These are phyloP conservation scores for Drosophila anomalata DNA, from an alignment of 2,888 invertebrate species.

Conservation along the genomic window DNA sequence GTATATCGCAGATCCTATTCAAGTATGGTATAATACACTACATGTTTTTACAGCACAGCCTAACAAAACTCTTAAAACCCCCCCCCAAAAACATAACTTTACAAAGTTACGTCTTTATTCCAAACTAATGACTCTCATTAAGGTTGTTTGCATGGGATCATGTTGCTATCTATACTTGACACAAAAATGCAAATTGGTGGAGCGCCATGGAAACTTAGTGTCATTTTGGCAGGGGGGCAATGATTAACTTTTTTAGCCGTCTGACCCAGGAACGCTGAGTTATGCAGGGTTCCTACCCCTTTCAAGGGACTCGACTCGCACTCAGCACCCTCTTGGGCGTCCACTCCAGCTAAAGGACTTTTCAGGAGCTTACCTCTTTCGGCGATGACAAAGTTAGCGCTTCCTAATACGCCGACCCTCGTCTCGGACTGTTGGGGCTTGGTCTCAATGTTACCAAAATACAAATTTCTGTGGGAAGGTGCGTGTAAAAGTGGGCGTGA, in stretches of 20 bases:
- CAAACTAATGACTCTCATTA: conserved; percentile 7
- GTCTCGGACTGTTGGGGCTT: conserved; percentile 17
- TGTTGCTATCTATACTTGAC: background rate
- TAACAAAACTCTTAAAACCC: too few relatives aligned
- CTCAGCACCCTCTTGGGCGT: background rate
- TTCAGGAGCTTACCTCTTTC: conserved; percentile 38
- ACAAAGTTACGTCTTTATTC: conserved; percentile 1
- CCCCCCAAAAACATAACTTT: too few relatives aligned
- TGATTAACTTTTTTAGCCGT: conserved; percentile 31
- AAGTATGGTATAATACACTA: too few relatives aligned
- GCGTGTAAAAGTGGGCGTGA: conserved; percentile 5
- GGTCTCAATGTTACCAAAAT: conserved; percentile 13
- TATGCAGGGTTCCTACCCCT: conserved; percentile 51
- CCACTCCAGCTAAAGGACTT: conserved; percentile 18
- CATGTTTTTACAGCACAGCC: too few relatives aligned
- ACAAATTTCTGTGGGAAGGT: conserved; percentile 11
- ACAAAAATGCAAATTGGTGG: conserved; percentile 53
- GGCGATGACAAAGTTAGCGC: conserved; percentile 7
- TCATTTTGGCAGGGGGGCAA: conserved; percentile 22
- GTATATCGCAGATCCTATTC: too few relatives aligned
- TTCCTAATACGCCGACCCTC: conserved; percentile 5
- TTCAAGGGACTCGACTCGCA: background rate
- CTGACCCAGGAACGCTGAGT: conserved; percentile 47
- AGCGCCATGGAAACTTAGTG: conserved; percentile 20
- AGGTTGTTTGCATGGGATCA: background rate